Percentiles rank a stretch among this genome's conserved stretches.
Evolutionary conservation across 2,797 vertebrate species (phyloP).

Genomic region (Pseudopleuronectes americanus): DNA sequence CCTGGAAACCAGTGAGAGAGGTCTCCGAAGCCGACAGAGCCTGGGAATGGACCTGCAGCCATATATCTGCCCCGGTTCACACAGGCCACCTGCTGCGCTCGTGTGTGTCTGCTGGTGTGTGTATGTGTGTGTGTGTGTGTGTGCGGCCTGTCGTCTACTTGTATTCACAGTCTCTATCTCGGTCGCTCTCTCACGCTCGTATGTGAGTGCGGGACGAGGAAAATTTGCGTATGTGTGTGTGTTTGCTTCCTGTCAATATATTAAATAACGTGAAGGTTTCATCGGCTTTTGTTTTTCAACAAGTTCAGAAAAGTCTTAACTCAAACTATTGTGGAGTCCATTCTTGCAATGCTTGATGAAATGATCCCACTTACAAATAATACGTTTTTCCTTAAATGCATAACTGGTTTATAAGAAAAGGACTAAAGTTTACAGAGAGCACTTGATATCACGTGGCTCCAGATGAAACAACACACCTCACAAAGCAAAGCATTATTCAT

Average conservation of each 20-base stretch:
- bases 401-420: too few species aligned
- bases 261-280: neutral
- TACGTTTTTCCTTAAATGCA: neutral
- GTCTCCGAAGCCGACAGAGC: slow-evolving; percentile 64
- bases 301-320: neutral
- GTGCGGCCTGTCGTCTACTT: slow-evolving; percentile 31
- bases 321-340: neutral
- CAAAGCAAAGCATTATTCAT: slow-evolving; percentile 16
- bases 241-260: slow-evolving; percentile 1
- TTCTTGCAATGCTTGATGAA: neutral
- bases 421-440: neutral
- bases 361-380: neutral
- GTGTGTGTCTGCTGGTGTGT: slow-evolving; percentile 9
- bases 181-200: slow-evolving; percentile 32
- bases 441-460: neutral
- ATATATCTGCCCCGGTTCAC: slow-evolving; percentile 70
- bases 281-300: neutral
- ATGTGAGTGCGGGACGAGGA: neutral
- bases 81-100: slow-evolving; percentile 47
- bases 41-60: slow-evolving; percentile 54
- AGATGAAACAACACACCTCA: slow-evolving; percentile 11
- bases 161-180: slow-evolving; percentile 22
- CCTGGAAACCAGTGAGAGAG: slow-evolving; percentile 58
- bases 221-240: slow-evolving; percentile 7
- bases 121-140: neutral